phyloP scores from a whole-genome alignment of 1,140 invertebrate species.

The Periplaneta americana region DNA sequence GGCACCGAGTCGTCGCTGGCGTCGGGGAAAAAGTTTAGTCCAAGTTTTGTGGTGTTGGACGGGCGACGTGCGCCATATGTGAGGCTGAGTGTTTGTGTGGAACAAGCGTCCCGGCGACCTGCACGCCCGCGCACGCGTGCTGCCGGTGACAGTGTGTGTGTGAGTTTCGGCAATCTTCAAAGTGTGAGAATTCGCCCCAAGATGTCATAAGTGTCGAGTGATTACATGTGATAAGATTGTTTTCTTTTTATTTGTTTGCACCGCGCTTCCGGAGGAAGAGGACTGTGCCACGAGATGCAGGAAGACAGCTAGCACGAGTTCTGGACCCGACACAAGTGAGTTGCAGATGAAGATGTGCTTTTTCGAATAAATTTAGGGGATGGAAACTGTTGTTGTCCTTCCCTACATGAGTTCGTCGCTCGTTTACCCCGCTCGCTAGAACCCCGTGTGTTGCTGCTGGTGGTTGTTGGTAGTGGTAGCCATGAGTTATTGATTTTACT shows the following conservation, averaged over 20 bases:
- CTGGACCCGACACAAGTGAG: neutral
- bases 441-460: neutral
- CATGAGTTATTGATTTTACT: slow-evolving; percentile 18
- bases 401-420: neutral
- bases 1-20: neutral
- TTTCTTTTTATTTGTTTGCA: neutral
- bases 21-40: slow-evolving; percentile 11
- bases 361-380: neutral
- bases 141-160: neutral
- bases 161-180: neutral
- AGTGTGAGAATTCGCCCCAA: neutral
- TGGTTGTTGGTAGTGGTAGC: slow-evolving; percentile 7
- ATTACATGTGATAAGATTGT: neutral
- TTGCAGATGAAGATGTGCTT: too few species aligned
- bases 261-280: neutral
- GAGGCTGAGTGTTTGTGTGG: neutral
- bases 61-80: slow-evolving; percentile 2
- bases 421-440: neutral
- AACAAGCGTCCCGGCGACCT: neutral
- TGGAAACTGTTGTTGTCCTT: neutral
- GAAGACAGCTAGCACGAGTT: neutral
- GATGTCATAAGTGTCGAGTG: neutral
- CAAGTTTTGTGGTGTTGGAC: slow-evolving; percentile 6
- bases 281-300: neutral
- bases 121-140: neutral